Evolutionary conservation across 2,888 invertebrate genomes (phyloP).

Genomic region (Argyresthia albistria): DNA sequence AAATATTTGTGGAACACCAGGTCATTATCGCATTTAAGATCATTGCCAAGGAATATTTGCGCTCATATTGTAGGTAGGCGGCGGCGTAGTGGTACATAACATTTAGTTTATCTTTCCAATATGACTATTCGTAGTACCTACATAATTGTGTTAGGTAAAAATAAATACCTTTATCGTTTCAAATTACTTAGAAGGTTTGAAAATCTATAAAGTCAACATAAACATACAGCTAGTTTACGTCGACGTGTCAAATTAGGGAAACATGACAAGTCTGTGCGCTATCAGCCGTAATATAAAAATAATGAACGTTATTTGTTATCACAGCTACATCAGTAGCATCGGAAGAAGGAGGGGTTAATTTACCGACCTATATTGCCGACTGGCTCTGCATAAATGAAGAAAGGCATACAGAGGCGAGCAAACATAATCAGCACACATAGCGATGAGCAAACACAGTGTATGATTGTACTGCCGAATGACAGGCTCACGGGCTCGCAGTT

Average conservation of each 20-base stretch:
- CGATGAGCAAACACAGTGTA: constrained; percentile 58
- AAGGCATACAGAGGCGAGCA: constrained; percentile 41
- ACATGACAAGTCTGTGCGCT: no score
- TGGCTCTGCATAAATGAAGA: constrained; percentile 17
- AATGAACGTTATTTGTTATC: constrained; percentile 14
- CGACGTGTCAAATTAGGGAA: no score
- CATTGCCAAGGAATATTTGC: constrained; percentile 53
- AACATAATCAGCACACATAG: constrained; percentile 56
- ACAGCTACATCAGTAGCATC: neutral
- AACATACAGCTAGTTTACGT: no score
- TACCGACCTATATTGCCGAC: neutral
- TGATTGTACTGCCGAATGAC: constrained; percentile 35
- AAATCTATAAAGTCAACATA: no score
- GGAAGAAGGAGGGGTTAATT: neutral
- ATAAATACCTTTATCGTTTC: no score
- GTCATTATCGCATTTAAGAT: constrained; percentile 50
- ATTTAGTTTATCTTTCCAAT: constrained; percentile 5
- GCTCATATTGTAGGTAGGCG: constrained; percentile 23
- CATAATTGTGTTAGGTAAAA: no score
- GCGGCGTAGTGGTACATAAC: constrained; percentile 13
- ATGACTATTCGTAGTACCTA: neutral
- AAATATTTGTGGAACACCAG: constrained; percentile 38
- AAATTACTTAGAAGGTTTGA: no score
- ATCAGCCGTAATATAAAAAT: neutral
- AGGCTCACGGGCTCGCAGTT: constrained; percentile 24